A percentile compares a stretch with the other conserved stretches of the same genome.
Conservation (phyloP, 2,797 vertebrate genomes). For the Tinamus major region DNA sequence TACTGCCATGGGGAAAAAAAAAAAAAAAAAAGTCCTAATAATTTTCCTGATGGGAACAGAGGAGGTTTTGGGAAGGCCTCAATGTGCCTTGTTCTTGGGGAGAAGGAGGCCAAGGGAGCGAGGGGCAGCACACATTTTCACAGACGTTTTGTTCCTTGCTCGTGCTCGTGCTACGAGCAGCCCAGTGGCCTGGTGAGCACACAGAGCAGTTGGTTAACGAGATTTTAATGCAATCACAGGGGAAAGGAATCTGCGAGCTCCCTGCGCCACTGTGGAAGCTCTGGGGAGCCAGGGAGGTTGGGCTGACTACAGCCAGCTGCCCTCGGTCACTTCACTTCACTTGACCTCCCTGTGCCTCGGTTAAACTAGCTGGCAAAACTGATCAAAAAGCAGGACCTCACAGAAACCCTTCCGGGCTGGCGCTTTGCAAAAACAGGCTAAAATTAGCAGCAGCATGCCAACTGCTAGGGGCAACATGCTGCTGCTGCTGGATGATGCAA, state of each 20-base stretch:
- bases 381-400: not conserved
- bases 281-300: not conserved
- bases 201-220: not conserved
- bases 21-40: too few species aligned
- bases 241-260: not conserved
- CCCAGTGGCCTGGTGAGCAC: not conserved
- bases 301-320: not conserved
- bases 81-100: not conserved
- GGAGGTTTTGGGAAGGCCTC: not conserved
- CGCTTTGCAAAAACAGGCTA: not conserved
- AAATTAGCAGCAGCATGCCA: not conserved
- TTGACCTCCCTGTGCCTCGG: not conserved
- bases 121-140: not conserved
- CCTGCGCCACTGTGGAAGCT: not conserved
- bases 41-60: not conserved
- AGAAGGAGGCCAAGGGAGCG: not conserved
- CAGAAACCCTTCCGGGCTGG: not conserved
- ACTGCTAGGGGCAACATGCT: not conserved
- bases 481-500: not conserved
- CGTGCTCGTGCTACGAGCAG: not conserved
- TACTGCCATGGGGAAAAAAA: not conserved
- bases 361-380: not conserved
- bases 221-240: not conserved
- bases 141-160: not conserved
- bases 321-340: not conserved